Base-by-base conservation (phyloP, 2,113 vertebrate genomes). In the Phalacrocorax brasilianus region DNA sequence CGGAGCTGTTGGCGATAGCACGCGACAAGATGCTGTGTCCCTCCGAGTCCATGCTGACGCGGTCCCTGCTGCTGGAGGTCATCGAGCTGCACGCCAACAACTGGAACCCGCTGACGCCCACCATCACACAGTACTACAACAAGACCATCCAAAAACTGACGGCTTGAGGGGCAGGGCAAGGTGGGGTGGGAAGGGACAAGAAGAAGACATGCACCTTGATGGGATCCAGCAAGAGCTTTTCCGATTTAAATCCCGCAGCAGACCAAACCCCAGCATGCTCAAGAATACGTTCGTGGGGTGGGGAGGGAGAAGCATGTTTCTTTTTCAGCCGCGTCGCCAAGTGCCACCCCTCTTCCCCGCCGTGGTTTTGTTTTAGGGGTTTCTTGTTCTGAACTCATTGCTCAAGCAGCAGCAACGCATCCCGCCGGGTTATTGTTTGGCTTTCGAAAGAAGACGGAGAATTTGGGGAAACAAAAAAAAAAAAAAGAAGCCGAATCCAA, bases 121-220 rank as follows among this genome's bases (percentile, higher is more conserved):
- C 99, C 96, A 99, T 99, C 97, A 99, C 98, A 2, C 99, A 99
- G 89, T 99, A 99, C 99, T 99, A 99, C 98, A 99, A 99, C 98
- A 99, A 99, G 95, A 99, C 99, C 98, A 99, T 99, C 98, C 99
- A 99, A 88, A 99, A 99, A 98, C 99, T 99, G 97, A 99, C 99
- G 12, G 98, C 99, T 95, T 99, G 98, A 99, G 97, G 89, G 81
- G 77, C 88, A 92, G 91, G 92, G 80, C 75, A 17, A 24, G 92
- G 73, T 75, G 90, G 95, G 91, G 93, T 90, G 96, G 95, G 91
- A 91, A 97, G 85, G 96, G 93, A 85, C 2, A 5, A 95, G 95
- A 92, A 95, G 87, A 94, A 93, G 95, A 95, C 53, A 2, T 3
- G 86, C 95, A 55, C 93, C 88, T 96, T 84, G 85, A 75, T 0